Conservation (phyloP, 1,140 invertebrate species). For the Aphaenogaster floridana region DNA sequence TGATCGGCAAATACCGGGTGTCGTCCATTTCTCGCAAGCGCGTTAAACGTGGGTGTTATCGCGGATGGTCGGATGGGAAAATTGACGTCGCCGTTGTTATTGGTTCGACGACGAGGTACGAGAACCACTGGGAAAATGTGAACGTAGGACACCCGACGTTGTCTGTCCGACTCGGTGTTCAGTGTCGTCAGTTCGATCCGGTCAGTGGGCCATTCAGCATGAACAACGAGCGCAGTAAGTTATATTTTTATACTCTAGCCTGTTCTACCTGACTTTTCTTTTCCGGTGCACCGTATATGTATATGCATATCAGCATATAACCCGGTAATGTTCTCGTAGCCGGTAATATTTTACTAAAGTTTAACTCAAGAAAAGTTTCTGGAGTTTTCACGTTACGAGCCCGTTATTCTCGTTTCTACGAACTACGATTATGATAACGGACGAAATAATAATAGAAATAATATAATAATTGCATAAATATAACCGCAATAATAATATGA, state of each 20-base stretch:
- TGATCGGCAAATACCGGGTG: conserved; percentile 19
- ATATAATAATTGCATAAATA: not conserved
- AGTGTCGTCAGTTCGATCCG: conserved; percentile 85
- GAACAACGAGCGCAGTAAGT: conserved; percentile 83
- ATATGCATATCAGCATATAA: conserved; percentile 1
- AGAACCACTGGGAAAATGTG: conserved; percentile 79
- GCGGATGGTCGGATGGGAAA: conserved; percentile 47
- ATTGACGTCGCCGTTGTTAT: conserved; percentile 52
- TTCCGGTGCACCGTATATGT: not conserved
- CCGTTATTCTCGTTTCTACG: not conserved
- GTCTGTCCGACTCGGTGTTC: conserved; percentile 82
- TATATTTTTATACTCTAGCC: conserved; percentile 62
- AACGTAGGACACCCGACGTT: conserved; percentile 80
- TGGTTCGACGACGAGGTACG: conserved; percentile 50
- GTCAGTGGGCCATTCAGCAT: conserved; percentile 85
- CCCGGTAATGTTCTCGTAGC: not conserved
- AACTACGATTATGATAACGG: not conserved
- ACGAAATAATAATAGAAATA: not conserved
- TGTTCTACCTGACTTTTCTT: conserved; percentile 36
- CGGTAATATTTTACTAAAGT: conserved; percentile 9
- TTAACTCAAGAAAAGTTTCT: not conserved
- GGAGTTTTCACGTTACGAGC: not conserved
- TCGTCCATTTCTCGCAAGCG: not conserved
- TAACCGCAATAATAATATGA: not conserved
- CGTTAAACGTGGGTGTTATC: conserved; percentile 34